These are phyloP conservation scores for Oxyruncus cristatus DNA, from an alignment of 2,113 vertebrate species.

Conservation along the genomic window DNA sequence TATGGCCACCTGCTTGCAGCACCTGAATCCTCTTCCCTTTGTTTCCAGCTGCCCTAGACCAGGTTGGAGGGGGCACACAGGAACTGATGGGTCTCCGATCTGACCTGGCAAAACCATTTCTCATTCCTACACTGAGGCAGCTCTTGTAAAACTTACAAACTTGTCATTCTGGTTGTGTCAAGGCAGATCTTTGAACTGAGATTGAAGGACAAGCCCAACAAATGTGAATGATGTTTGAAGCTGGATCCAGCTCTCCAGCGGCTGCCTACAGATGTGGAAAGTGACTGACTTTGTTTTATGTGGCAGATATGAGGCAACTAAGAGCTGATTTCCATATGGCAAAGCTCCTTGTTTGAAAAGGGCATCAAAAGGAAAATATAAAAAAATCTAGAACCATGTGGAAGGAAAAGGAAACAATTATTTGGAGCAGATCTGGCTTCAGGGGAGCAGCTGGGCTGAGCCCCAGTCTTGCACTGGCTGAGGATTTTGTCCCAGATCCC, in stretches of 20 bases:
- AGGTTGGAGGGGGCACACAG: background rate
- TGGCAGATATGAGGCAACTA: background rate
- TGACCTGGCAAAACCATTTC: background rate
- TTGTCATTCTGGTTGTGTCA: background rate
- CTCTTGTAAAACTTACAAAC: background rate
- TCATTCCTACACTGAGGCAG: background rate
- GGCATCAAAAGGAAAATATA: slow-evolving; percentile 32
- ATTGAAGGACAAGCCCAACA: background rate
- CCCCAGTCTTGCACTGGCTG: background rate
- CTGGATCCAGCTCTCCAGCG: background rate
- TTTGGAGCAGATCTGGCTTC: background rate
- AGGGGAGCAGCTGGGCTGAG: background rate
- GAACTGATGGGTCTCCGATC: background rate
- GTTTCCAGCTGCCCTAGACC: accelerated
- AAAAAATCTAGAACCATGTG: background rate
- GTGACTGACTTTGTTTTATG: slow-evolving; percentile 13
- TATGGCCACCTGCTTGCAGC: background rate
- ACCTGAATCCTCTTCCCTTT: background rate
- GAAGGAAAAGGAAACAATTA: slow-evolving; percentile 17
- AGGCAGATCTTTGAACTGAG: background rate
- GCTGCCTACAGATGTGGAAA: background rate
- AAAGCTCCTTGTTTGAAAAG: slow-evolving; percentile 12
- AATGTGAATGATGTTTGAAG: background rate
- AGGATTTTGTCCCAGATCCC: background rate
- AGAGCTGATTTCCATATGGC: background rate